Conservation (phyloP, 1,140 invertebrate genomes). For the Coptotermes formosanus region DNA sequence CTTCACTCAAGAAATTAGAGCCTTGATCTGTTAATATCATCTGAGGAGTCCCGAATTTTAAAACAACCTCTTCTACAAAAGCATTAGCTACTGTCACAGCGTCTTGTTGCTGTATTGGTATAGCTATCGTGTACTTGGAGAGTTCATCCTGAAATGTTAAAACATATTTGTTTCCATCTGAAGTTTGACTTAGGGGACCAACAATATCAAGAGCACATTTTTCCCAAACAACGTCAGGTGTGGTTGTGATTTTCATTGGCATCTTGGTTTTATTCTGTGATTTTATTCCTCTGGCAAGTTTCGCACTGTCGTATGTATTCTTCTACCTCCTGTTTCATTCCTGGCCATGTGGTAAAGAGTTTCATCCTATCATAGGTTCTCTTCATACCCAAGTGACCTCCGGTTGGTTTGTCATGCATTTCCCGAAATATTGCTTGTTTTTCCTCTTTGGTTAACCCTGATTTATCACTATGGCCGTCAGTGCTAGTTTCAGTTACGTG, state of each 20-base stretch:
- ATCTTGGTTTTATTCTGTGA: neutral
- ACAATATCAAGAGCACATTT: slow-evolving; percentile 31
- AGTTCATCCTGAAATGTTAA: slow-evolving; percentile 31
- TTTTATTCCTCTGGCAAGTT: slow-evolving; percentile 32
- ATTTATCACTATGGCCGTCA: neutral
- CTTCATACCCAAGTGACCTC: slow-evolving; percentile 26
- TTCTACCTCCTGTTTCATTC: slow-evolving; percentile 25
- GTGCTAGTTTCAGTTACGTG: no score
- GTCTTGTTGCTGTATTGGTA: slow-evolving; percentile 12
- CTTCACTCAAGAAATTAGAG: slow-evolving; percentile 30
- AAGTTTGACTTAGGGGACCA: slow-evolving; percentile 23
- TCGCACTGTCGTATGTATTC: slow-evolving; percentile 29
- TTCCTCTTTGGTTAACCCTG: neutral
- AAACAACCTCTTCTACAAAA: slow-evolving; percentile 24
- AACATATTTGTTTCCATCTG: slow-evolving; percentile 29
- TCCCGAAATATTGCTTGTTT: slow-evolving; percentile 24
- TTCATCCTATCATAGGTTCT: slow-evolving; percentile 25
- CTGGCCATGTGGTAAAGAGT: slow-evolving; percentile 11
- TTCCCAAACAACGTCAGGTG: neutral
- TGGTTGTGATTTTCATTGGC: slow-evolving; percentile 29
- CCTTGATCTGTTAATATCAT: slow-evolving; percentile 22
- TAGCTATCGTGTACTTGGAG: slow-evolving; percentile 21
- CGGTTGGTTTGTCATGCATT: slow-evolving; percentile 8
- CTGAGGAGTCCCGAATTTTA: neutral
- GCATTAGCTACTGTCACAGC: slow-evolving; percentile 16